A percentile compares a stretch with the other conserved stretches of the same genome.
phyloP scores from a whole-genome alignment of 1,140 invertebrate genomes.

The Drosophila melanogaster region DNA sequence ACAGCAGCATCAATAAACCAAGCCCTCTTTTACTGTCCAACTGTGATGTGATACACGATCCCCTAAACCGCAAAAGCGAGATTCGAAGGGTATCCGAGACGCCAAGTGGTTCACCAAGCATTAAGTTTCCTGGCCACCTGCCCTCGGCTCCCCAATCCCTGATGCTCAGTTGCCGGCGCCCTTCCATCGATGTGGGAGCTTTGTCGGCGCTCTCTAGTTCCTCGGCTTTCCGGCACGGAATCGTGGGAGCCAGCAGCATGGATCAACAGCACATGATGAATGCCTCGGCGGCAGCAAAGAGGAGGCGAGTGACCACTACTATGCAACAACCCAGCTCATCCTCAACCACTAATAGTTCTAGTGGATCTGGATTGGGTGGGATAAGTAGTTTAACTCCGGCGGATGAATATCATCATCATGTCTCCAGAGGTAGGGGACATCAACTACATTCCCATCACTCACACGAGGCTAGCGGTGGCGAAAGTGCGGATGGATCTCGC shows the following conservation, averaged over 20 bases:
- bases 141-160: conserved; percentile 44
- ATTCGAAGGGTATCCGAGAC: conserved; percentile 76
- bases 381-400: conserved; percentile 44
- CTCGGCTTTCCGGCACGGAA: conserved; percentile 67
- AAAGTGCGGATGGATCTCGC: conserved; percentile 87
- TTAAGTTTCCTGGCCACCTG: conserved; percentile 62
- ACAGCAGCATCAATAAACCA: conserved; percentile 45
- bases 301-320: conserved; percentile 51
- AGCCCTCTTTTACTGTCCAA: conserved; percentile 73
- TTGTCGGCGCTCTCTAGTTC: conserved; percentile 62
- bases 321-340: conserved; percentile 36
- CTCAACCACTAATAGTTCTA: conserved; percentile 21
- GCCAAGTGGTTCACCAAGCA: conserved; percentile 3
- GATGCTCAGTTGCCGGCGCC: conserved; percentile 76
- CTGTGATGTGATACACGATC: conserved; percentile 84
- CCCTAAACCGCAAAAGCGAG: conserved; percentile 77
- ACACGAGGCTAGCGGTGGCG: conserved; percentile 82
- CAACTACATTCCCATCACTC: conserved; percentile 85
- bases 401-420: conserved; percentile 78
- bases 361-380: conserved; percentile 22
- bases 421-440: conserved; percentile 77
- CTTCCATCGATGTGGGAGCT: conserved; percentile 80
- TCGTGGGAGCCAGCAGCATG: conserved; percentile 63
- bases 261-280: conserved; percentile 67
- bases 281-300: conserved; percentile 65